Conservation (phyloP, 2,888 invertebrate species). For the Lissocephala sabroskyi region DNA sequence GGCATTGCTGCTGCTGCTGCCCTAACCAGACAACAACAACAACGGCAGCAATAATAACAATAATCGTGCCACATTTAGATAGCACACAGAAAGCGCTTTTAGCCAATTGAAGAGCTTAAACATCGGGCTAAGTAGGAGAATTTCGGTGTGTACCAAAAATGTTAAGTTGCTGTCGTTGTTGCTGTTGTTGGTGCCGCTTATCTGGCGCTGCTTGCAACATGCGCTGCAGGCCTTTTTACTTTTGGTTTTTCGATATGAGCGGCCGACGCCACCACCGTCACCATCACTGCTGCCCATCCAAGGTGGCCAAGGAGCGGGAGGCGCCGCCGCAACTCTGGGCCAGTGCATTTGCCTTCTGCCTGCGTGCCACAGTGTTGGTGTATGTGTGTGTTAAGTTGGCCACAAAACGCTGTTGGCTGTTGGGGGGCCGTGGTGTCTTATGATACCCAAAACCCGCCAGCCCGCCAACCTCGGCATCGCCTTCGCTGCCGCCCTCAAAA, state of each 20-base stretch:
- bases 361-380: constrained; percentile 20
- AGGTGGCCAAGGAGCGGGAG: constrained; percentile 1
- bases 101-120: constrained; percentile 65
- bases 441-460: too few species aligned
- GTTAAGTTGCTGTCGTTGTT: constrained; percentile 36
- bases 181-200: constrained; percentile 36
- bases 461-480: constrained; percentile 51
- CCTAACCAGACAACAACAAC: too few species aligned
- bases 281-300: too few species aligned
- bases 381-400: constrained; percentile 51
- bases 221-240: constrained; percentile 57
- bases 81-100: constrained; percentile 47
- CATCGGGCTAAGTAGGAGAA: constrained; percentile 64
- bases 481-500: too few species aligned
- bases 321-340: constrained; percentile 8
- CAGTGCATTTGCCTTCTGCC: constrained; percentile 5
- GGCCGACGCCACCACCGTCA: background rate
- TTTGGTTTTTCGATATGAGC: constrained; percentile 56
- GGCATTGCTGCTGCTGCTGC: background rate
- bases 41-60: constrained; percentile 55
- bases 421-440: constrained; percentile 1
- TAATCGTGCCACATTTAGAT: constrained; percentile 67
- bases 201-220: constrained; percentile 64
- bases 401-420: constrained; percentile 26
- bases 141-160: constrained; percentile 56